A percentile compares a stretch with the other conserved stretches of the same genome.
phyloP scores from a whole-genome alignment of 2,113 vertebrate genomes.

The Lepus timidus region DNA sequence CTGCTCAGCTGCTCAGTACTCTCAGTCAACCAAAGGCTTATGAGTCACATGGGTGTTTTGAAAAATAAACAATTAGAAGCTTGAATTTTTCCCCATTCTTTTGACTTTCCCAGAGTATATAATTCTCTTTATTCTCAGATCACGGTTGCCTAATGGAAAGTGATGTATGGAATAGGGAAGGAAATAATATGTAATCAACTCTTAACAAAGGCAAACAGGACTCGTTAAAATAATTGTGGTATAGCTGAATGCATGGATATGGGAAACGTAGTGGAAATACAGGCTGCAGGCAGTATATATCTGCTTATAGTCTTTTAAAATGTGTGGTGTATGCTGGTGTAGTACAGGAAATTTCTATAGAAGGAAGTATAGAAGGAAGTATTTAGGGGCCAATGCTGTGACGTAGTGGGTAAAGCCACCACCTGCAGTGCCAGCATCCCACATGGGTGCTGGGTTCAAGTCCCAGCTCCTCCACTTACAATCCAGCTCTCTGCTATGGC shows the following conservation, averaged over 20 bases:
- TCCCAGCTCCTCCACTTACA: too few relatives aligned
- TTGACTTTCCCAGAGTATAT: conserved; percentile 44
- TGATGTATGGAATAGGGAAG: conserved; percentile 1
- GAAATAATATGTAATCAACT: not conserved
- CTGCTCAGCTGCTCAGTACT: conserved; percentile 13
- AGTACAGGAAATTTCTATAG: not conserved
- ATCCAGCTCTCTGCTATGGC: too few relatives aligned
- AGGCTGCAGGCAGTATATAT: not conserved
- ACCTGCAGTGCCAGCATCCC: too few relatives aligned
- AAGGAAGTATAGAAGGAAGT: not conserved
- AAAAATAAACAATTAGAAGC: conserved; percentile 51
- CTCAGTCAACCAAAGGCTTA: conserved; percentile 45
- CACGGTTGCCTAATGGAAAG: conserved; percentile 10
- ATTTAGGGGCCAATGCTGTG: too few relatives aligned
- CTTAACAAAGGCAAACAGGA: conserved; percentile 15
- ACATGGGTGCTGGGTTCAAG: too few relatives aligned
- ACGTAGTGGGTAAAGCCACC: too few relatives aligned
- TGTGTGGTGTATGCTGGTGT: not conserved
- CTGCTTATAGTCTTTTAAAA: conserved; percentile 12
- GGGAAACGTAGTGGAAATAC: not conserved
- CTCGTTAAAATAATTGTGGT: conserved; percentile 18
- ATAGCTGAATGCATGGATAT: not conserved
- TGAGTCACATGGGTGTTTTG: conserved; percentile 54
- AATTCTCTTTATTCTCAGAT: conserved; percentile 54
- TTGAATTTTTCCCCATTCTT: conserved; percentile 55